phyloP scores from a whole-genome alignment of 2,888 invertebrate genomes.

The Chaetogeoica ovagalla region DNA sequence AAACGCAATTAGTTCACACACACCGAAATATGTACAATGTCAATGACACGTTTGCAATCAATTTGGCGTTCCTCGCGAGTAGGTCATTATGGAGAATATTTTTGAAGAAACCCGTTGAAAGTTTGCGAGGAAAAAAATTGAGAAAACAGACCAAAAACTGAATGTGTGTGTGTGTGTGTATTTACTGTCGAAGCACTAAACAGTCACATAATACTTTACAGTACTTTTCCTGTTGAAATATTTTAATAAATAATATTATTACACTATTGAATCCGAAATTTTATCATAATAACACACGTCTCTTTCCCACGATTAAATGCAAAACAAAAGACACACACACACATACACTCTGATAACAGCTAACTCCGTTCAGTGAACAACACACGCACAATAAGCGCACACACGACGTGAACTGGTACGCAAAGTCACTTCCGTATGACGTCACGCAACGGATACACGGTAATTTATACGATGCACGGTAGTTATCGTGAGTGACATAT shows the following conservation, averaged over 20 bases:
- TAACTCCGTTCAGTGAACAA: neutral
- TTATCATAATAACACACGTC: slow-evolving; percentile 22
- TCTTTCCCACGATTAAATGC: slow-evolving; percentile 30
- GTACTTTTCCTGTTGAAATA: too few species aligned
- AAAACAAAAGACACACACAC: slow-evolving; percentile 51
- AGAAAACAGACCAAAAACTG: too few species aligned
- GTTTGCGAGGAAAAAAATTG: neutral
- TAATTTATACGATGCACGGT: slow-evolving; percentile 21
- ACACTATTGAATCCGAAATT: too few species aligned
- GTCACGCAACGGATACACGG: slow-evolving; percentile 18
- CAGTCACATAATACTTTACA: too few species aligned
- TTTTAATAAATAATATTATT: too few species aligned
- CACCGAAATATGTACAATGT: neutral
- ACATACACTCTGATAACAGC: slow-evolving; percentile 40
- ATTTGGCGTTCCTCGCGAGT: neutral
- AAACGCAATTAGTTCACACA: neutral
- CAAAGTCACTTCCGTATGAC: slow-evolving; percentile 40
- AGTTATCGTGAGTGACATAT: slow-evolving; percentile 24
- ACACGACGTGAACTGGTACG: neutral
- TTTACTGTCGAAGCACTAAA: too few species aligned
- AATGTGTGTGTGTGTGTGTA: too few species aligned
- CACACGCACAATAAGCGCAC: neutral
- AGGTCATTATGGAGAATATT: neutral
- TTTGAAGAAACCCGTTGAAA: neutral
- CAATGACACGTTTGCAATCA: slow-evolving; percentile 18